Percentiles rank a stretch among this genome's conserved stretches.
These are phyloP conservation scores for Laothoe populi DNA, from an alignment of 2,888 invertebrate genomes.

Conservation along the genomic window DNA sequence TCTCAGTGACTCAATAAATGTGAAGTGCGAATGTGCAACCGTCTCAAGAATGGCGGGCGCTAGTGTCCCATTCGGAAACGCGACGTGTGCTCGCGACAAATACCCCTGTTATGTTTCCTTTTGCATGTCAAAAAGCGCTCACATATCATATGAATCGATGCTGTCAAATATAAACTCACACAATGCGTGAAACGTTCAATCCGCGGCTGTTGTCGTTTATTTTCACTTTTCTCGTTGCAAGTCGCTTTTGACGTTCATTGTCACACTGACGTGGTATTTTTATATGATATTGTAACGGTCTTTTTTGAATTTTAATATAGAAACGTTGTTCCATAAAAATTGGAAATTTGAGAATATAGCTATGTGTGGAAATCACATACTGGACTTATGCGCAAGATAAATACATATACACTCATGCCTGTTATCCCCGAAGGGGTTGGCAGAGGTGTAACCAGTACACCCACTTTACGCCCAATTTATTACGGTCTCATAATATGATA, in stretches of 20 bases:
- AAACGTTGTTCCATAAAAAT: no score
- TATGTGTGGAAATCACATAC: no score
- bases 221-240: conserved; percentile 33
- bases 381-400: no score
- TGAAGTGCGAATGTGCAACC: conserved; percentile 36
- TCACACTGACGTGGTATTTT: neutral
- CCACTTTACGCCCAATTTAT: no score
- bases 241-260: neutral
- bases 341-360: no score
- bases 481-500: no score
- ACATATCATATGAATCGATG: conserved; percentile 72
- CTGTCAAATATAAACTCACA: conserved; percentile 64
- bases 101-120: conserved; percentile 69
- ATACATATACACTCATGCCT: no score
- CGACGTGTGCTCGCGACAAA: conserved; percentile 62
- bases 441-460: no score
- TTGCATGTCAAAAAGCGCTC: conserved; percentile 74
- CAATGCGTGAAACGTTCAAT: conserved; percentile 63
- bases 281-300: neutral
- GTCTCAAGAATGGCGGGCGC: conserved; percentile 33
- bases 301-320: neutral
- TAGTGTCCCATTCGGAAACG: conserved; percentile 40
- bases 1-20: no score
- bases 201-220: conserved; percentile 45
- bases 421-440: no score